Evolutionary conservation across 2,797 vertebrate genomes (phyloP).

Genomic region (Parauchenoglanis punctatus): DNA sequence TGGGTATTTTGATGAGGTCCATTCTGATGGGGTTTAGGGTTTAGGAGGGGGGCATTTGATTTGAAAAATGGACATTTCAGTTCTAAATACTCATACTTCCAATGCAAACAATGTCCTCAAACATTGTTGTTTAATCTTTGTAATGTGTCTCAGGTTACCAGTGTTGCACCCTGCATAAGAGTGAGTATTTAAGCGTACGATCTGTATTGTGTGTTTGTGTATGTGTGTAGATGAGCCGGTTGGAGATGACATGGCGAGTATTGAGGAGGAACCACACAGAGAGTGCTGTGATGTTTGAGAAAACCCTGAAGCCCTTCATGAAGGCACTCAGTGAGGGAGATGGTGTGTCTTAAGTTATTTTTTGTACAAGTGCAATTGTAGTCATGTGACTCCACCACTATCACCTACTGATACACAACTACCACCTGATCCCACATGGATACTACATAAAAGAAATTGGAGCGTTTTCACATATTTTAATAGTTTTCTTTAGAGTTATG

Average conservation of each 20-base stretch:
- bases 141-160: background rate
- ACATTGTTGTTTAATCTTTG: background rate
- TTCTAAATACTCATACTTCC: no score
- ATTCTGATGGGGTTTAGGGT: background rate
- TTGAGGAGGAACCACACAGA: slow-evolving; percentile 83
- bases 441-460: background rate
- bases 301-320: slow-evolving; percentile 85
- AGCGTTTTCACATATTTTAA: no score
- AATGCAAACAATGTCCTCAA: background rate
- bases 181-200: slow-evolving; percentile 28
- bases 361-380: background rate
- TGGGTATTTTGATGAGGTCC: background rate
- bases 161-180: background rate
- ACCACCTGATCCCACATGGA: background rate
- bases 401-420: background rate
- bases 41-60: background rate
- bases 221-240: slow-evolving; percentile 73
- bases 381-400: background rate
- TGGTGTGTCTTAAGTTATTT: slow-evolving; percentile 63
- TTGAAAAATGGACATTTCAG: background rate
- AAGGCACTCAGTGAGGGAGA: slow-evolving; percentile 78
- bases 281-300: slow-evolving; percentile 83
- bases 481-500: no score
- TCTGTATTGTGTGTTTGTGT: slow-evolving; percentile 20
- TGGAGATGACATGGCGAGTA: slow-evolving; percentile 85